Evolutionary conservation across 2,888 invertebrate species (phyloP).

Genomic region (Lymantria monacha): DNA sequence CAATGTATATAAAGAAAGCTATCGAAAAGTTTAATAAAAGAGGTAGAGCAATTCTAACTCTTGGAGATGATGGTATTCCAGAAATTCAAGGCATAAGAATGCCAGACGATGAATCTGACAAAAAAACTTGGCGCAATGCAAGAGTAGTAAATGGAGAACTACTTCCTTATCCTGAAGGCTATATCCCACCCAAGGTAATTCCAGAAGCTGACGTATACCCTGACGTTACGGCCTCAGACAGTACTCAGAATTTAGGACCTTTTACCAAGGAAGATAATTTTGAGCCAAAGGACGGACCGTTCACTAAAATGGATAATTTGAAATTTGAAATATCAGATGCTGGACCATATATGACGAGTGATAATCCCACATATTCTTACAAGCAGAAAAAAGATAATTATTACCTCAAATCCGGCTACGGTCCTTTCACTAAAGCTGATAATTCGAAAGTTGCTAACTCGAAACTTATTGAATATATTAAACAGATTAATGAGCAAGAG

Average conservation of each 20-base stretch:
- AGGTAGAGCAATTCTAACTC: slow-evolving; percentile 83
- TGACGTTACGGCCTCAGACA: slow-evolving; percentile 55
- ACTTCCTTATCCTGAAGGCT: slow-evolving; percentile 87
- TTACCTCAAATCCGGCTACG: slow-evolving; percentile 75
- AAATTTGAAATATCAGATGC: slow-evolving; percentile 63
- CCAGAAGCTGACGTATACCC: slow-evolving; percentile 82
- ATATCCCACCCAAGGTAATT: slow-evolving; percentile 84
- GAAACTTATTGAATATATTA: slow-evolving; percentile 85
- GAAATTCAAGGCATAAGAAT: slow-evolving; percentile 91
- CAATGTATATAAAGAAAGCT: slow-evolving; percentile 80
- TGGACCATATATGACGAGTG: slow-evolving; percentile 61
- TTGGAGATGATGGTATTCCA: slow-evolving; percentile 88
- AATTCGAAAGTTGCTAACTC: slow-evolving; percentile 82
- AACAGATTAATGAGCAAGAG: slow-evolving; percentile 85
- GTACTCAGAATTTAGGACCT: slow-evolving; percentile 77
- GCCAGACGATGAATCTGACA: slow-evolving; percentile 92
- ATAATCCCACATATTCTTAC: slow-evolving; percentile 59
- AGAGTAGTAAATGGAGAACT: slow-evolving; percentile 92
- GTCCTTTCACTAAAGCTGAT: slow-evolving; percentile 85
- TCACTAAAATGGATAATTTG: slow-evolving; percentile 83
- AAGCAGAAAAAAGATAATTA: slow-evolving; percentile 72
- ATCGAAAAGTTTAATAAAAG: slow-evolving; percentile 82
- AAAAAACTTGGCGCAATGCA: slow-evolving; percentile 93
- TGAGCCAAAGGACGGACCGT: slow-evolving; percentile 80
- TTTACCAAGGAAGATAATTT: slow-evolving; percentile 84